Evolutionary conservation across 2,113 vertebrate genomes (phyloP).

Genomic region (Pygoscelis adeliae): DNA sequence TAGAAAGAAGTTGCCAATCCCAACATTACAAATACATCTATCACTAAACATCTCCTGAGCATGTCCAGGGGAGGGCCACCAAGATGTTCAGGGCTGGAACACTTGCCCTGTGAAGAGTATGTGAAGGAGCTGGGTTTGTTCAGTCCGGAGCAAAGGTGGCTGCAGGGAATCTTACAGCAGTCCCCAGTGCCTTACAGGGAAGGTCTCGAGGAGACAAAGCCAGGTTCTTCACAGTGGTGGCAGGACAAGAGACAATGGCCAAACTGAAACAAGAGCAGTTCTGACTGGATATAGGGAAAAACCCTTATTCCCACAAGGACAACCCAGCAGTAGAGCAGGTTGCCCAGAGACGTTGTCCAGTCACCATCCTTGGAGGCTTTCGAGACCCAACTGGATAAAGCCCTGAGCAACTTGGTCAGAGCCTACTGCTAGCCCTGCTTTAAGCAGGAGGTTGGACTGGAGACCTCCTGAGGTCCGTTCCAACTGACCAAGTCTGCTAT

Average conservation of each 20-base stretch:
- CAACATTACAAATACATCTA: neutral
- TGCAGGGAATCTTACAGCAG: neutral
- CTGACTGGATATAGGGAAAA: neutral
- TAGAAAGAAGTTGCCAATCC: neutral
- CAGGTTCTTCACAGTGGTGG: neutral
- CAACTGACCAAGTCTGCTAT: neutral
- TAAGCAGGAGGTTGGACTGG: neutral
- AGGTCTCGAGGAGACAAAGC: rapidly evolving
- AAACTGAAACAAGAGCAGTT: neutral
- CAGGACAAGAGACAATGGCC: neutral
- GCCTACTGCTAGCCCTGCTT: neutral
- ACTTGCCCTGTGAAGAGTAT: neutral
- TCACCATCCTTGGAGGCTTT: neutral
- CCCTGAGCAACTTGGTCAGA: neutral
- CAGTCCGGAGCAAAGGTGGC: neutral
- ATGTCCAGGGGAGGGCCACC: neutral
- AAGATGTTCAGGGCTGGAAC: neutral
- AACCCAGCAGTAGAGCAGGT: neutral
- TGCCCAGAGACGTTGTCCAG: neutral
- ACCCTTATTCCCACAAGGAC: neutral
- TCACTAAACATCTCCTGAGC: neutral
- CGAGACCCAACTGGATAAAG: neutral
- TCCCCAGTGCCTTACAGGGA: neutral
- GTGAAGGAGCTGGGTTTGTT: neutral
- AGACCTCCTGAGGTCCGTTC: neutral